phyloP scores from a whole-genome alignment of 2,113 vertebrate genomes.

The Scalopus aquaticus region DNA sequence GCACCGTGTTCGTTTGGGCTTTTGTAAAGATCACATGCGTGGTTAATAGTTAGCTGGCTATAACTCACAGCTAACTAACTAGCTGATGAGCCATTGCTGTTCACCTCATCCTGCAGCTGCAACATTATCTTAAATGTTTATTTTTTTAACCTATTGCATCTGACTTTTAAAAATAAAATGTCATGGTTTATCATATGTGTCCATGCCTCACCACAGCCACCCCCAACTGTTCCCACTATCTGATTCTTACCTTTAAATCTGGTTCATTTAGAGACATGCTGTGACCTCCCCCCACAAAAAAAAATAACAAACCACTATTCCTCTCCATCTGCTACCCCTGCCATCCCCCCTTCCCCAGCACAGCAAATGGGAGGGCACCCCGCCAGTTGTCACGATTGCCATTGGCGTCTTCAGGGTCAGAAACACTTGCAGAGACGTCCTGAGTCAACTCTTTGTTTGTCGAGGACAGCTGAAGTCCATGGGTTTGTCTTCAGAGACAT shows the following conservation, averaged over 20 bases:
- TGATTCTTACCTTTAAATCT: background rate
- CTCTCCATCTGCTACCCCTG: too few relatives aligned
- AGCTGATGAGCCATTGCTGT: background rate
- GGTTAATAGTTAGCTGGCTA: background rate
- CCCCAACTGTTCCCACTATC: too few relatives aligned
- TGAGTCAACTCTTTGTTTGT: background rate
- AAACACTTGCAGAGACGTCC: background rate
- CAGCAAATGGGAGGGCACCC: fast-evolving
- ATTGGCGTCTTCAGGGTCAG: background rate
- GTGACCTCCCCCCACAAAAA: background rate
- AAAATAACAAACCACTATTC: too few relatives aligned
- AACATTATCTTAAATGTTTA: background rate
- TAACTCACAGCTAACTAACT: background rate
- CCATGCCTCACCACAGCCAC: too few relatives aligned
- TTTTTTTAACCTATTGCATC: too few relatives aligned
- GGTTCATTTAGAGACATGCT: background rate
- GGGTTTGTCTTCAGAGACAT: background rate
- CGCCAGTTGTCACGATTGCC: background rate
- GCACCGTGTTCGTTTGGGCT: background rate
- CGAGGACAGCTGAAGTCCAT: background rate
- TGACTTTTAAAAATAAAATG: too few relatives aligned
- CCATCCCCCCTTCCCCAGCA: fast-evolving
- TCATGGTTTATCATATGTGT: too few relatives aligned
- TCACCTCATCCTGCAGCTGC: background rate
- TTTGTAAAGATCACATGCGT: background rate